Percentiles rank a stretch among this genome's conserved stretches.
Evolutionary conservation across 2,888 invertebrate genomes (phyloP).

Genomic region (Phortica okadai): DNA sequence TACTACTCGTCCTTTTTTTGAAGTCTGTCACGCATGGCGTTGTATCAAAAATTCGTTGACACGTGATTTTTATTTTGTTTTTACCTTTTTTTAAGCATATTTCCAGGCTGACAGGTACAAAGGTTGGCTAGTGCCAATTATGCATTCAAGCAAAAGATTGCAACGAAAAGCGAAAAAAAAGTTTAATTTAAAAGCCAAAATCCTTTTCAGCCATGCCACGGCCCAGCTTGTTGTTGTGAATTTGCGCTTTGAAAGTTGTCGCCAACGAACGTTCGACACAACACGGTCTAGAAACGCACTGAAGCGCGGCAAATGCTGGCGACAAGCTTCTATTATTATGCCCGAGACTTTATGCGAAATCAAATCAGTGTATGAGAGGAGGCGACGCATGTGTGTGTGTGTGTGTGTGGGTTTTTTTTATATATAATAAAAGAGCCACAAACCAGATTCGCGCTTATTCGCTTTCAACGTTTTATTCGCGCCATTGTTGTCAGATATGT

Average conservation of each 20-base stretch:
- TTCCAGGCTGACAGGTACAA: constrained; percentile 16
- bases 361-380: constrained; percentile 15
- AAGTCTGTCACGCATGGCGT: neutral
- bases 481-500: neutral
- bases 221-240: neutral
- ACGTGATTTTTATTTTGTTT: neutral
- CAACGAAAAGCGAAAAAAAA: constrained; percentile 3
- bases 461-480: constrained; percentile 3
- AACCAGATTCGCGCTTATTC: neutral
- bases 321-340: constrained; percentile 27
- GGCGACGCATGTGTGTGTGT: neutral
- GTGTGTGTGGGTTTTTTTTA: neutral
- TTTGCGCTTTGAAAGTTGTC: neutral
- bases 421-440: neutral
- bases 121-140: constrained; percentile 21
- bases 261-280: constrained; percentile 11
- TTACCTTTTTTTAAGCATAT: constrained; percentile 10
- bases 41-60: neutral
- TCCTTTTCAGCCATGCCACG: neutral
- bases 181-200: neutral
- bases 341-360: constrained; percentile 27
- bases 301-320: constrained; percentile 30
- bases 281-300: constrained; percentile 25
- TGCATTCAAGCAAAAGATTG: constrained; percentile 40
- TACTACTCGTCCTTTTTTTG: neutral